A percentile compares a stretch with the other conserved stretches of the same genome.
These are phyloP conservation scores for Galleria mellonella DNA, from an alignment of 1,140 invertebrate species.

Conservation along the genomic window DNA sequence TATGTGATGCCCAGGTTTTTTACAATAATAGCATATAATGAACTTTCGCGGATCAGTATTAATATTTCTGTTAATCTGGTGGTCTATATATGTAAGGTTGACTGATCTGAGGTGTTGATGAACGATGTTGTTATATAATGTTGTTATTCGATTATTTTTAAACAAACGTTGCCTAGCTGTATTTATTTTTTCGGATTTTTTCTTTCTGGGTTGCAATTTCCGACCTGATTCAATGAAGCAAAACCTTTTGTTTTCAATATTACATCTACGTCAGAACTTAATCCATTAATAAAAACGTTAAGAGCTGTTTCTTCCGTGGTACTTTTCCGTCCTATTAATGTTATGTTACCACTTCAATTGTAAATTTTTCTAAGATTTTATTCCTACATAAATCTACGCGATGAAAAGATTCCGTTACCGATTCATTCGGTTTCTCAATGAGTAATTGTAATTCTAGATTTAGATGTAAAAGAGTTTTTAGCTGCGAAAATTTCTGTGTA, in stretches of 20 bases:
- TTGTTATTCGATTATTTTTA: not conserved
- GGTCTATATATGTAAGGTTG: not conserved
- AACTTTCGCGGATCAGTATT: not conserved
- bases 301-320: not conserved
- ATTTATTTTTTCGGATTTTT: slow-evolving; percentile 5
- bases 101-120: not conserved
- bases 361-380: not conserved
- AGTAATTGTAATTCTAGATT: not conserved
- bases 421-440: not conserved
- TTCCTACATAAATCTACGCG: not conserved
- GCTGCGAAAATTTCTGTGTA: not conserved
- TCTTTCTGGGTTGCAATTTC: slow-evolving; percentile 7
- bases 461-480: not conserved
- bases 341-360: not conserved
- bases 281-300: not conserved
- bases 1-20: slow-evolving; percentile 6
- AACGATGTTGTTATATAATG: not conserved
- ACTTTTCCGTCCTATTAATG: not conserved
- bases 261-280: not conserved
- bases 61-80: not conserved
- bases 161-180: slow-evolving; percentile 5
- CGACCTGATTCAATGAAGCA: slow-evolving; percentile 1
- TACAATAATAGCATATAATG: slow-evolving; percentile 3
- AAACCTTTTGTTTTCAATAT: slow-evolving; percentile 7
- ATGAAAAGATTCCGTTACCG: not conserved